phyloP scores from a whole-genome alignment of 2,797 vertebrate species.

The Petrocephalus sullivani region DNA sequence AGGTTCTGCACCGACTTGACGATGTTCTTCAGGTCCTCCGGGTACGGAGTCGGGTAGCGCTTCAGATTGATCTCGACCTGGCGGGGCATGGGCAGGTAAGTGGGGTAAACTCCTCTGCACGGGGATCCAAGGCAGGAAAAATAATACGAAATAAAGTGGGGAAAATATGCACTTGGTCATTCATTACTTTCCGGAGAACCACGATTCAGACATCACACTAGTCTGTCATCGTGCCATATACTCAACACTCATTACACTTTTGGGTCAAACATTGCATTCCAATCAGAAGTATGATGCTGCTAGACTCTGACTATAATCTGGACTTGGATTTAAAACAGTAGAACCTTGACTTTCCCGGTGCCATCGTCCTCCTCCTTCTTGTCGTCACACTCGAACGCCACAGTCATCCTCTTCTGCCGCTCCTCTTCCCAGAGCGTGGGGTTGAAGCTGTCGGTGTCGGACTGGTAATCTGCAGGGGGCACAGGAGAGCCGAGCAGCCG shows the following conservation, averaged over 20 bases:
- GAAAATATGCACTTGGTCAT: not conserved
- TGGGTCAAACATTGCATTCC: not conserved
- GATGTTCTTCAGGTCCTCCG: constrained; percentile 98
- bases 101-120: not conserved
- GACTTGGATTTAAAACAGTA: not conserved
- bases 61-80: constrained; percentile 98
- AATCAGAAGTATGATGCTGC: not conserved
- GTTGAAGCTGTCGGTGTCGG: constrained; percentile 98
- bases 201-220: not conserved
- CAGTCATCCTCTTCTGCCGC: constrained; percentile 96
- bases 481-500: not conserved
- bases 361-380: constrained; percentile 94
- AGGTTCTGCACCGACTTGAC: constrained; percentile 97
- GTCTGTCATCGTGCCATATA: too few species aligned
- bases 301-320: not conserved
- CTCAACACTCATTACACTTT: not conserved
- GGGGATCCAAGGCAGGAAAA: not conserved
- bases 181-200: not conserved
- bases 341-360: constrained; percentile 90
- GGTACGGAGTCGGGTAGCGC: constrained; percentile 96
- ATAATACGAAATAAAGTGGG: not conserved
- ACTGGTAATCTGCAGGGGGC: constrained; percentile 82
- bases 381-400: constrained; percentile 97
- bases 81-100: not conserved
- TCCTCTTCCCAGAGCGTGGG: constrained; percentile 98